These are phyloP conservation scores for Lepidocyrtinus sp. DNA, from an alignment of 2,888 invertebrate genomes.

Conservation along the genomic window DNA sequence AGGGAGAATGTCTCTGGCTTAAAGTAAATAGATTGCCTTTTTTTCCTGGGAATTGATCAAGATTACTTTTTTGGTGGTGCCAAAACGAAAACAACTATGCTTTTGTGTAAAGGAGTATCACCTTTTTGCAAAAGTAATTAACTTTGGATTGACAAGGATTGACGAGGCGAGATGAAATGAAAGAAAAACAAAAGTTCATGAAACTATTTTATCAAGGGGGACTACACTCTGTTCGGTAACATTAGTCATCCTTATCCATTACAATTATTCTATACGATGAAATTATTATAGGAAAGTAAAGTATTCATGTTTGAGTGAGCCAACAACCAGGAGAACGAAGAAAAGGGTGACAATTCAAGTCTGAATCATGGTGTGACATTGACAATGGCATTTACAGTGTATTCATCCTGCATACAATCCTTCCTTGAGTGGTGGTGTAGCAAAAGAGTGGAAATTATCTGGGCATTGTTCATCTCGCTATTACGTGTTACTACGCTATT, in stretches of 20 bases:
- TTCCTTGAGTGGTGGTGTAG: conserved; percentile 1
- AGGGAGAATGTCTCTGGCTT: no score
- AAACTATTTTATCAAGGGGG: background rate
- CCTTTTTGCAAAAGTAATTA: conserved; percentile 54
- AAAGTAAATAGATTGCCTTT: no score
- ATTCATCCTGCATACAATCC: conserved; percentile 21
- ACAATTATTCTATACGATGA: background rate
- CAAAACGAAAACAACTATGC: background rate
- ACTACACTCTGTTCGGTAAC: background rate
- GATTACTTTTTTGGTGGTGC: background rate
- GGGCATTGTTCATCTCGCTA: background rate
- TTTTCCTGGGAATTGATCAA: background rate
- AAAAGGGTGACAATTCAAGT: conserved; percentile 33
- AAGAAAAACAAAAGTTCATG: background rate
- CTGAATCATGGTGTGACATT: conserved; percentile 46
- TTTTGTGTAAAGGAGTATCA: background rate
- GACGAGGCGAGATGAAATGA: conserved; percentile 38
- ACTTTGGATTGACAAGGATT: conserved; percentile 62
- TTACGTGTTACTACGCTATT: background rate
- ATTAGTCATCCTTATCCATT: no score
- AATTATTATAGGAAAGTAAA: background rate
- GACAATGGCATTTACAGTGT: conserved; percentile 46
- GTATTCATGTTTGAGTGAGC: background rate
- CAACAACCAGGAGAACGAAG: conserved; percentile 17
- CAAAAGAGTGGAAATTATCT: background rate